Evolutionary conservation across 2,888 invertebrate species (phyloP).

Genomic region (Blastobasis adustella): DNA sequence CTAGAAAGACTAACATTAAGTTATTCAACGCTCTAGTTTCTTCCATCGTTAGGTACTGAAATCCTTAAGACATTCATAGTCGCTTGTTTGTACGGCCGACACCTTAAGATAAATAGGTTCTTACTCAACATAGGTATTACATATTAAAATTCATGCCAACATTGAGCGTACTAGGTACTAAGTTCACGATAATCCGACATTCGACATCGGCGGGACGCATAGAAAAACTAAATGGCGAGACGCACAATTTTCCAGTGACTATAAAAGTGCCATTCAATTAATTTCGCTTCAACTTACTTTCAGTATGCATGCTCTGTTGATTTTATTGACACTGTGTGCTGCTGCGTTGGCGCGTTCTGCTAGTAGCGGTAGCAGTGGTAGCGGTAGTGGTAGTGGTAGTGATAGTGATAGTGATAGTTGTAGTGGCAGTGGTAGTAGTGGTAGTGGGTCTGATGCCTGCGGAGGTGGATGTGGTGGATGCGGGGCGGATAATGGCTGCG

Average conservation of each 20-base stretch:
- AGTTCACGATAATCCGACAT: neutral
- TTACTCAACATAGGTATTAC: neutral
- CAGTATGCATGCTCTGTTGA: conserved; percentile 3
- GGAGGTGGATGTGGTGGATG: no score
- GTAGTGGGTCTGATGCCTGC: neutral
- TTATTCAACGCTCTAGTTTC: no score
- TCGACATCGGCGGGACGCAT: neutral
- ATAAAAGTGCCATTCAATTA: neutral
- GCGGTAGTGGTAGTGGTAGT: neutral
- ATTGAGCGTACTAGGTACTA: neutral
- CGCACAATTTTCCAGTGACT: neutral
- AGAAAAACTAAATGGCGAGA: neutral
- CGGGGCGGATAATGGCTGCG: no score
- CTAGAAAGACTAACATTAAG: no score
- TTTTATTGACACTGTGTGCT: neutral
- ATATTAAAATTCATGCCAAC: neutral
- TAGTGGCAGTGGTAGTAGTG: neutral
- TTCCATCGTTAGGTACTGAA: no score
- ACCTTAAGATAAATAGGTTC: neutral
- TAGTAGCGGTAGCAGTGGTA: neutral
- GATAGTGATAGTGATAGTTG: neutral
- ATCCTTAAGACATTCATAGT: no score
- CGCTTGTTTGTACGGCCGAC: no score
- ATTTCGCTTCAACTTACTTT: conserved; percentile 2
- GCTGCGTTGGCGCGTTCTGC: neutral